Evolutionary conservation across 2,797 vertebrate species (phyloP).

Genomic region (Dallia pectoralis): DNA sequence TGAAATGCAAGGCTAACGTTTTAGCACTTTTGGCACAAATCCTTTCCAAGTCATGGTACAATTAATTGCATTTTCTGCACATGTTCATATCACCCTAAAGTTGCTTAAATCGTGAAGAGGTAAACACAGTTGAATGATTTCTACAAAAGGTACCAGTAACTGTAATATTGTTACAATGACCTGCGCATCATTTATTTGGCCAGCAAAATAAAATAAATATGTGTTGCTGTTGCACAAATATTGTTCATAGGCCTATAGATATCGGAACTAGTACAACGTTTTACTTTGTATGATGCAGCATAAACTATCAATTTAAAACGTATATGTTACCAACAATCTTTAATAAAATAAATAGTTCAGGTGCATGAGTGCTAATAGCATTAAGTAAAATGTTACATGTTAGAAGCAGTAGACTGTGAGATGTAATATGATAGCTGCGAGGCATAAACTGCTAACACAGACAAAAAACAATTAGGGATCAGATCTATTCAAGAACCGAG

Average conservation of each 20-base stretch:
- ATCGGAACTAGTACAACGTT: neutral
- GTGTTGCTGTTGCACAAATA: too few species aligned
- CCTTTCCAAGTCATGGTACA: too few species aligned
- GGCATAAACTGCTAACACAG: neutral
- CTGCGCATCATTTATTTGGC: too few species aligned
- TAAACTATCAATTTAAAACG: too few species aligned
- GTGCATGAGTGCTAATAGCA: neutral
- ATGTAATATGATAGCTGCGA: neutral
- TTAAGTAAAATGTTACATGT: neutral
- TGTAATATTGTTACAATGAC: too few species aligned
- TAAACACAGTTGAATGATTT: too few species aligned
- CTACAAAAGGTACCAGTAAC: too few species aligned
- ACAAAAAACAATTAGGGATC: conserved; percentile 16
- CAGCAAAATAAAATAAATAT: too few species aligned
- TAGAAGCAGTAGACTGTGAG: neutral
- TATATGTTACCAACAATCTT: too few species aligned
- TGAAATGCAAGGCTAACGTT: neutral
- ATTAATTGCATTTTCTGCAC: too few species aligned
- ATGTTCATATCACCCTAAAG: neutral
- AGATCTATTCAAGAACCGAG: conserved; percentile 33
- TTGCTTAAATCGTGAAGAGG: too few species aligned
- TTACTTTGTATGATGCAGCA: neutral
- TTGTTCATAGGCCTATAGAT: neutral
- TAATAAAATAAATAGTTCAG: too few species aligned
- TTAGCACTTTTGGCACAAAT: neutral